Evolutionary conservation across 1,140 invertebrate genomes (phyloP).

Genomic region (Drosophila rufa): DNA sequence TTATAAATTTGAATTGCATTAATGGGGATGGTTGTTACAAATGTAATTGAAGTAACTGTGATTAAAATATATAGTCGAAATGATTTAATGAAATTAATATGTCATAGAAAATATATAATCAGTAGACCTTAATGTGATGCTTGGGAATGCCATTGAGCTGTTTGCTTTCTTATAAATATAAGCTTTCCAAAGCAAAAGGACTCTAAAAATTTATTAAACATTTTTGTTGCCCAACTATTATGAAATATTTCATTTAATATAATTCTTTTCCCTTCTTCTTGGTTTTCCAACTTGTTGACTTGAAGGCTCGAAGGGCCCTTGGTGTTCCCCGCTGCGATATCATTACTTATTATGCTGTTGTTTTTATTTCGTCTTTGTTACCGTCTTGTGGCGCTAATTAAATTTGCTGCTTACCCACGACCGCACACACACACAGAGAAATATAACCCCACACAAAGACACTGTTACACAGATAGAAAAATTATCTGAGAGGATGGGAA

Average conservation of each 20-base stretch:
- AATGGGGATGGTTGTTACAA: too few species aligned
- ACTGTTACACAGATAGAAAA: not conserved
- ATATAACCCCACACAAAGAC: not conserved
- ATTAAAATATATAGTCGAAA: too few species aligned
- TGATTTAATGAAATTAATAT: too few species aligned
- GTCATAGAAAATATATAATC: too few species aligned
- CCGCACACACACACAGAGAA: not conserved
- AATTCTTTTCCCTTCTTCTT: not conserved
- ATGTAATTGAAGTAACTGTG: too few species aligned
- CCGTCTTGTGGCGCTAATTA: constrained; percentile 51
- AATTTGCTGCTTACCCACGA: constrained; percentile 38
- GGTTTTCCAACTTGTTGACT: not conserved
- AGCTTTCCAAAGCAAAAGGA: too few species aligned
- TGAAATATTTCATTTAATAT: not conserved
- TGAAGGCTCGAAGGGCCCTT: not conserved
- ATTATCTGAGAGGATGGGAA: not conserved
- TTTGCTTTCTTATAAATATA: too few species aligned
- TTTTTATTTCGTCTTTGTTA: constrained; percentile 25
- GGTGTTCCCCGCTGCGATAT: constrained; percentile 13
- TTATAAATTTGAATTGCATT: too few species aligned
- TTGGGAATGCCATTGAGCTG: too few species aligned
- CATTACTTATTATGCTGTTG: constrained; percentile 23
- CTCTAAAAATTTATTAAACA: too few species aligned
- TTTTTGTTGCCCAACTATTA: too few species aligned
- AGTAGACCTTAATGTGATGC: too few species aligned